A percentile compares a stretch with the other conserved stretches of the same genome.
Conservation (phyloP, 2,888 invertebrate species). For the Coelinius sp. region DNA sequence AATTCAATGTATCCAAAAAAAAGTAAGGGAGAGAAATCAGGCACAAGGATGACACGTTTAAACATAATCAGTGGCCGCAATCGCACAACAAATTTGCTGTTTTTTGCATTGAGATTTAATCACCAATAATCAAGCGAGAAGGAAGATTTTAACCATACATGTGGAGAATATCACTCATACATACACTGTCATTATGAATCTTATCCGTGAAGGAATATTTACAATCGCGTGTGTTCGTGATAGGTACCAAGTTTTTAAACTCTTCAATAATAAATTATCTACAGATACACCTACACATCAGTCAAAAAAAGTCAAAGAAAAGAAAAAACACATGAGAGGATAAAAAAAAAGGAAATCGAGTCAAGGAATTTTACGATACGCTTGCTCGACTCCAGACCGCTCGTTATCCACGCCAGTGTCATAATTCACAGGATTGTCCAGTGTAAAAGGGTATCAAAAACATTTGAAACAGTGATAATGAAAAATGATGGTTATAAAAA, state of each 20-base stretch:
- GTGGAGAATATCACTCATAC: conserved; percentile 16
- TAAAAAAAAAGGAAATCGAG: conserved; percentile 1
- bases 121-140: conserved; percentile 30
- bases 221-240: conserved; percentile 29
- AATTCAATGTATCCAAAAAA: not conserved
- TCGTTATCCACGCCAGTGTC: conserved; percentile 35
- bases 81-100: conserved; percentile 1
- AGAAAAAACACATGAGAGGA: not conserved
- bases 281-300: conserved; percentile 17
- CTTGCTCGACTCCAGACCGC: conserved; percentile 16
- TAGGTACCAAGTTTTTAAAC: not conserved
- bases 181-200: conserved; percentile 45
- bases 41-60: conserved; percentile 21
- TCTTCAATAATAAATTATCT: conserved; percentile 17
- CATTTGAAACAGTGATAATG: not conserved
- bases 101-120: conserved; percentile 27
- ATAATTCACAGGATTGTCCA: conserved; percentile 27
- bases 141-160: conserved; percentile 11
- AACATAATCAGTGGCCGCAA: conserved; percentile 7
- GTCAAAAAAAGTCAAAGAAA: not conserved
- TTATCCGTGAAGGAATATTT: conserved; percentile 45
- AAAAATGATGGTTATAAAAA: not conserved
- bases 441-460: not conserved
- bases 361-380: not conserved
- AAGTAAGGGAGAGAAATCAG: conserved; percentile 7